phyloP scores from a whole-genome alignment of 2,113 vertebrate genomes.

The Rhinoderma darwinii region DNA sequence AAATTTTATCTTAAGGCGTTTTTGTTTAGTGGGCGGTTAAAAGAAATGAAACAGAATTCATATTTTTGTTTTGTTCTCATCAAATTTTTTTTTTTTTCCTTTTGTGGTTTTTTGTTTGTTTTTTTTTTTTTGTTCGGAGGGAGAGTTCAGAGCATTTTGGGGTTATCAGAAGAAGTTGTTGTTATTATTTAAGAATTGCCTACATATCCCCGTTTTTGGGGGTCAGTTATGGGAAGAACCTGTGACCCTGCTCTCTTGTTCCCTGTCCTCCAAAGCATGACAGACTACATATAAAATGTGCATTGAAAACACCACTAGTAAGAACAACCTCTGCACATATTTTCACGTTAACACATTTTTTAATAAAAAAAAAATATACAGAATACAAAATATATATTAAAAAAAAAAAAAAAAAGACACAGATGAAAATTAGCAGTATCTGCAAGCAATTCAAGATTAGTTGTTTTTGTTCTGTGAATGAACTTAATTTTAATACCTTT shows the following conservation, averaged over 20 bases:
- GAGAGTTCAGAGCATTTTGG: slow-evolving; percentile 35
- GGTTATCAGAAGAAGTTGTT: slow-evolving; percentile 1
- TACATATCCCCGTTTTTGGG: slow-evolving; percentile 54
- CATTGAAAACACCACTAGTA: slow-evolving; percentile 78
- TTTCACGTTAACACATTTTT: slow-evolving; percentile 84
- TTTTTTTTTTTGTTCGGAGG: slow-evolving; percentile 44
- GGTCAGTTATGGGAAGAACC: slow-evolving; percentile 40
- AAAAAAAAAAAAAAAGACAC: slow-evolving; percentile 50
- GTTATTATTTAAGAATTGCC: slow-evolving; percentile 37
- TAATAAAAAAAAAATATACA: slow-evolving; percentile 78
- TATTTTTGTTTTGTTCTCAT: slow-evolving; percentile 37
- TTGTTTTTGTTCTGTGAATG: slow-evolving; percentile 90
- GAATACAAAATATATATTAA: slow-evolving; percentile 61
- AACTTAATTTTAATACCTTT: slow-evolving; percentile 87
- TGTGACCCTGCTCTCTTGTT: slow-evolving; percentile 56
- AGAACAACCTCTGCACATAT: slow-evolving; percentile 82
- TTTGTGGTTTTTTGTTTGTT: slow-evolving; percentile 41
- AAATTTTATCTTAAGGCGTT: slow-evolving; percentile 45
- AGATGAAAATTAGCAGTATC: slow-evolving; percentile 89
- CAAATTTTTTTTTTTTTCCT: slow-evolving; percentile 38
- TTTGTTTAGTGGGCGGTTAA: slow-evolving; percentile 24
- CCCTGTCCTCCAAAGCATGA: slow-evolving; percentile 59
- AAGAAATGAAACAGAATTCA: slow-evolving; percentile 1
- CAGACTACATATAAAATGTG: slow-evolving; percentile 73
- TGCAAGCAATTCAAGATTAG: slow-evolving; percentile 86